phyloP scores from a whole-genome alignment of 2,113 vertebrate genomes.

The Ahaetulla prasina region DNA sequence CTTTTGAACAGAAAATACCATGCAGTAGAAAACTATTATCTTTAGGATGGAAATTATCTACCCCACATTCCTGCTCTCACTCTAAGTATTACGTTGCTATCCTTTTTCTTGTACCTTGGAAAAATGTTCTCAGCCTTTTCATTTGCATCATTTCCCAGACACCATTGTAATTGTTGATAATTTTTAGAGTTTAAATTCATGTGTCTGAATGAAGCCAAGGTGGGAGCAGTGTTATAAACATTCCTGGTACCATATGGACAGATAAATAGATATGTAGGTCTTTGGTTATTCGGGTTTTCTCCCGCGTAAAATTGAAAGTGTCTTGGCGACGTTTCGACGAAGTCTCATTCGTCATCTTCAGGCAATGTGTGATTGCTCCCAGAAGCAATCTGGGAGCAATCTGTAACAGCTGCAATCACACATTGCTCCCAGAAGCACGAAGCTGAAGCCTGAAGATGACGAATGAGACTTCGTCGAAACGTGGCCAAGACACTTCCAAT shows the following conservation, averaged over 20 bases:
- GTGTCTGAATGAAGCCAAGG: neutral
- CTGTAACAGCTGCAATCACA: no score
- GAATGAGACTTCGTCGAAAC: no score
- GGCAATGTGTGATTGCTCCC: no score
- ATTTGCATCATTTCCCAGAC: neutral
- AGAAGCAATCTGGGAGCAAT: no score
- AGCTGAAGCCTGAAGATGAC: no score
- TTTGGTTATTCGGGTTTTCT: no score
- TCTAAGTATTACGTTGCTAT: neutral
- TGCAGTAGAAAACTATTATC: neutral
- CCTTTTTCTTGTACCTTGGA: neutral
- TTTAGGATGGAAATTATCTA: neutral
- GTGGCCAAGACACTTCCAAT: no score
- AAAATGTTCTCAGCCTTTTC: neutral
- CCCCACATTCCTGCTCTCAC: neutral
- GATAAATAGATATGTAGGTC: neutral
- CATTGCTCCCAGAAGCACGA: no score
- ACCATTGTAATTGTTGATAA: neutral
- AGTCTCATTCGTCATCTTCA: no score
- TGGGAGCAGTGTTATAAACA: neutral
- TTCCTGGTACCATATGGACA: neutral
- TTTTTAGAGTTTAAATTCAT: neutral
- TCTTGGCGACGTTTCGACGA: no score
- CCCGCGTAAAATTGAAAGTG: no score
- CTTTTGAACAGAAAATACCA: neutral